These are phyloP conservation scores for Apostichopus californicus DNA, from an alignment of 35 echinoderm and acorn worm species.

Conservation along the genomic window DNA sequence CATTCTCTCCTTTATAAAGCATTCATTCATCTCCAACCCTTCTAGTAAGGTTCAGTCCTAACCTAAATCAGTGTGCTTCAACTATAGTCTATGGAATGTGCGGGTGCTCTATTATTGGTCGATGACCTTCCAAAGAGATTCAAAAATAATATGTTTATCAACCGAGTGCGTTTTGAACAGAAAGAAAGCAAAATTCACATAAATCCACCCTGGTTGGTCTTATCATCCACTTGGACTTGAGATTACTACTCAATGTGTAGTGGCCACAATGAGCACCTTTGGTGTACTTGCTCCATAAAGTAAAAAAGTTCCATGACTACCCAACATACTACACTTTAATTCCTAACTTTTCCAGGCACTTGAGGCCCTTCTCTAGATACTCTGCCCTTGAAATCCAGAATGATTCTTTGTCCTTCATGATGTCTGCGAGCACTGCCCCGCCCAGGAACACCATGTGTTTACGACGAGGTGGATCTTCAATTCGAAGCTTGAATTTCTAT, in stretches of 20 bases:
- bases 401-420: constrained; percentile 94
- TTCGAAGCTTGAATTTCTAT: constrained; percentile 98
- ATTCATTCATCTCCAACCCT: too few relatives aligned
- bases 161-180: background rate
- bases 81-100: background rate
- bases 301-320: background rate
- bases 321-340: constrained; percentile 19
- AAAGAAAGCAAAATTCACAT: background rate
- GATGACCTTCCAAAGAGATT: background rate
- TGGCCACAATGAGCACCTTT: background rate
- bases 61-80: background rate
- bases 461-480: constrained; percentile 96
- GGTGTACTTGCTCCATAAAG: background rate
- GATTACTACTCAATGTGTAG: background rate
- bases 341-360: constrained; percentile 82
- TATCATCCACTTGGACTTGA: too few relatives aligned
- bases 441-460: constrained; percentile 99
- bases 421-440: constrained; percentile 95
- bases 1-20: too few relatives aligned
- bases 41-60: too few relatives aligned
- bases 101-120: background rate
- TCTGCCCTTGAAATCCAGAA: constrained; percentile 95
- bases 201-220: too few relatives aligned
- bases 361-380: constrained; percentile 90
- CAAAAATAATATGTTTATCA: background rate